Evolutionary conservation across 2,888 invertebrate species (phyloP).

Genomic region (Heliconius ethilla): DNA sequence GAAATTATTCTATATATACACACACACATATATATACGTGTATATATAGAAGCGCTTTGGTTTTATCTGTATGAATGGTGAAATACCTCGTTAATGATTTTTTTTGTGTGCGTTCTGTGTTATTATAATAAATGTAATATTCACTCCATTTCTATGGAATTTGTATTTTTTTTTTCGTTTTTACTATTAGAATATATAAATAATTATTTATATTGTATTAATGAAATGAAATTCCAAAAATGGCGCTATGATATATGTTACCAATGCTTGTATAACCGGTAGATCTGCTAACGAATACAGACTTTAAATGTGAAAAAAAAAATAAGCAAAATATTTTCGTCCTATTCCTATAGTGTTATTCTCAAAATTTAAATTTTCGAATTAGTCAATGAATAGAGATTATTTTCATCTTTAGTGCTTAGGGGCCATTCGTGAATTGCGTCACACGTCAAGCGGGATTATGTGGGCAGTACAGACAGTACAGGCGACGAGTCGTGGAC

Average conservation of each 20-base stretch:
- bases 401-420: constrained; percentile 49
- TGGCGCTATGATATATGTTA: constrained; percentile 47
- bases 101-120: constrained; percentile 48
- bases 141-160: constrained; percentile 63
- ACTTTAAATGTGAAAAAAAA: constrained; percentile 4
- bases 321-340: constrained; percentile 21
- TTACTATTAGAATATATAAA: constrained; percentile 57
- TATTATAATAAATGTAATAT: constrained; percentile 52
- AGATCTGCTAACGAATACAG: constrained; percentile 29
- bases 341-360: constrained; percentile 29
- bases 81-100: constrained; percentile 54
- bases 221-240: constrained; percentile 47
- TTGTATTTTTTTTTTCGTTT: constrained; percentile 48
- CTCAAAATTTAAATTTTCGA: constrained; percentile 33
- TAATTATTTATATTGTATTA: constrained; percentile 54
- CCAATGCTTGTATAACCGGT: constrained; percentile 44
- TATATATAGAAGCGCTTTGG: constrained; percentile 31
- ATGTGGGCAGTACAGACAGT: not conserved
- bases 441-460: not conserved
- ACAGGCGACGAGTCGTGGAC: too few relatives aligned
- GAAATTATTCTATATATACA: not conserved
- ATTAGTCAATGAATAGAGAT: constrained; percentile 32
- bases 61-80: constrained; percentile 53
- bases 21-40: not conserved
- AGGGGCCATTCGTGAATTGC: constrained; percentile 18